Conservation (phyloP, 2,113 vertebrate genomes). For the Leptobrachium leishanense region DNA sequence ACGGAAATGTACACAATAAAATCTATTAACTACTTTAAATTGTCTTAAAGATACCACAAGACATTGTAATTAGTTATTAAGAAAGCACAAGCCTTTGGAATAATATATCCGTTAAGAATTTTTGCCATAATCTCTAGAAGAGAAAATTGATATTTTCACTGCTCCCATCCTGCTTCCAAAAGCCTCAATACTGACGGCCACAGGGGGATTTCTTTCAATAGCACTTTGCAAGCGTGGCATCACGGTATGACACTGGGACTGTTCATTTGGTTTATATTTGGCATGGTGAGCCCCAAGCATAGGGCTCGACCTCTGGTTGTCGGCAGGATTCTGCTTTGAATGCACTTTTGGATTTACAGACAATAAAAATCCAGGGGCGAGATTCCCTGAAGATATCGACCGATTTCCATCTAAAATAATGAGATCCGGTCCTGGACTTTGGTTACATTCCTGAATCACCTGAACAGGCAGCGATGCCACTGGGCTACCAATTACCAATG, state of each 20-base stretch:
- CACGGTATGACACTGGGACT: neutral
- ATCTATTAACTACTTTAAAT: too few relatives aligned
- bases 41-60: too few relatives aligned
- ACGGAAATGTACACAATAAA: too few relatives aligned
- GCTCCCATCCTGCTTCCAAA: conserved; percentile 60
- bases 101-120: neutral
- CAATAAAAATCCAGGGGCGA: conserved; percentile 53
- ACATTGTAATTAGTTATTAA: too few relatives aligned
- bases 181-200: conserved; percentile 60
- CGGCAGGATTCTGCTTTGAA: conserved; percentile 48
- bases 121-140: conserved; percentile 20
- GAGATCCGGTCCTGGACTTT: conserved; percentile 52
- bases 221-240: conserved; percentile 4
- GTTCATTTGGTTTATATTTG: conserved; percentile 48
- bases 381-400: conserved; percentile 46
- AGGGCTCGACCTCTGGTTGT: conserved; percentile 34
- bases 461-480: conserved; percentile 63
- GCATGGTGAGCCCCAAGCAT: conserved; percentile 39
- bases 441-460: conserved; percentile 61
- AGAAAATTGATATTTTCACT: conserved; percentile 66
- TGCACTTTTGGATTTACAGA: conserved; percentile 59
- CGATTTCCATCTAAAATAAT: conserved; percentile 49
- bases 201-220: conserved; percentile 32
- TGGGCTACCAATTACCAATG: conserved; percentile 62
- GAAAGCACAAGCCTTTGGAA: too few relatives aligned